Conservation (phyloP, 2,888 invertebrate species). For the Aphidius colemani region DNA sequence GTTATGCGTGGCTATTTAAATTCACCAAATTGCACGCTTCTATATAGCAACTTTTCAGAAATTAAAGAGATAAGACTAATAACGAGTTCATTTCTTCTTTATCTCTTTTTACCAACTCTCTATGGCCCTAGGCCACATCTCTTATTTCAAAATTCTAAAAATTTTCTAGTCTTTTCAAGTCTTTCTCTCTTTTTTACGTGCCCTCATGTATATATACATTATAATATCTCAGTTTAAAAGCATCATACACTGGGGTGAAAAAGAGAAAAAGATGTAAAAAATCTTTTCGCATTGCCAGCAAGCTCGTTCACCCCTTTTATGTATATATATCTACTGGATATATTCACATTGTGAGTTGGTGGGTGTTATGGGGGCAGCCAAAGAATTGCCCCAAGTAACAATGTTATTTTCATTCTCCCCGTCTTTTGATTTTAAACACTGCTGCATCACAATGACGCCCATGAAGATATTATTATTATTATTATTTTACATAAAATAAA, state of each 20-base stretch:
- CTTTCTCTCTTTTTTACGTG: not conserved
- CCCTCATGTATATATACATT: too few species aligned
- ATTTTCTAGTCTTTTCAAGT: too few species aligned
- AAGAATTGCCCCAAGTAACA: conserved; percentile 23
- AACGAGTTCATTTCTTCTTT: conserved; percentile 41
- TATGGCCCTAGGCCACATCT: conserved; percentile 11
- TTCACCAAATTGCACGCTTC: conserved; percentile 57
- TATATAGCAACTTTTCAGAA: conserved; percentile 43
- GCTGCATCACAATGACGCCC: not conserved
- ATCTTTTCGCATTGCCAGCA: conserved; percentile 9
- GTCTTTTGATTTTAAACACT: not conserved
- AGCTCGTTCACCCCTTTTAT: not conserved
- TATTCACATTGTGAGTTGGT: conserved; percentile 6
- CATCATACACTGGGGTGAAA: conserved; percentile 4
- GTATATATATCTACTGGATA: too few species aligned
- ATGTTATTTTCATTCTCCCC: conserved; percentile 27
- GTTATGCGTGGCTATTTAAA: conserved; percentile 48
- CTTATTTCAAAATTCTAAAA: conserved; percentile 13
- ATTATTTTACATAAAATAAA: conserved; percentile 59
- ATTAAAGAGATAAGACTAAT: conserved; percentile 48
- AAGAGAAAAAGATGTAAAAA: conserved; percentile 5
- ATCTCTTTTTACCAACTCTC: conserved; percentile 7
- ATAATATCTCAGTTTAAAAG: too few species aligned
- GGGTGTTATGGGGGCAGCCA: conserved; percentile 22
- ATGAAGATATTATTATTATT: conserved; percentile 36